Evolutionary conservation across 2,113 vertebrate species (phyloP).

Genomic region (Gadus chalcogrammus): DNA sequence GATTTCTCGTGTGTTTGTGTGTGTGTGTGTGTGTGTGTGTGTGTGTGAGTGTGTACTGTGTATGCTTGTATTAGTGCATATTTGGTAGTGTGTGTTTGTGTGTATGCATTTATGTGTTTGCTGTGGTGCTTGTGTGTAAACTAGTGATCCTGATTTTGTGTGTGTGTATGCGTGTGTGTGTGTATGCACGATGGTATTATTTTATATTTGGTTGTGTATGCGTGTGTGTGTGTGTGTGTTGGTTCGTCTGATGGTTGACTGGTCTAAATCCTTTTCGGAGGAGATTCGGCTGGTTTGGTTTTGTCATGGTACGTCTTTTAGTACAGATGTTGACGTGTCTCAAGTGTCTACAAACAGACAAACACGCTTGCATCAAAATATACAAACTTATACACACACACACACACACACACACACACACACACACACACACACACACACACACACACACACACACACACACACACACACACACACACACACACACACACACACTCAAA

Average conservation of each 20-base stretch:
- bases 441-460: constrained; percentile 12
- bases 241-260: constrained; percentile 30
- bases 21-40: constrained; percentile 1
- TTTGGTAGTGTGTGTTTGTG: too few species aligned
- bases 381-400: constrained; percentile 32
- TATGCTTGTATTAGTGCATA: too few species aligned
- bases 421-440: constrained; percentile 30
- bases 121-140: constrained; percentile 3
- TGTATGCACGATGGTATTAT: not conserved
- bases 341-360: constrained; percentile 61
- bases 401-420: constrained; percentile 18
- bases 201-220: not conserved
- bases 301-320: constrained; percentile 44
- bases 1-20: constrained; percentile 11
- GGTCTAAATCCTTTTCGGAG: constrained; percentile 4
- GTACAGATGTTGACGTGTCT: constrained; percentile 55
- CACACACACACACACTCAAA: constrained; percentile 6
- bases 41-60: not conserved
- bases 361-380: not conserved
- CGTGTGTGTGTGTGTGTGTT: constrained; percentile 25
- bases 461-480: not conserved
- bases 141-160: not conserved
- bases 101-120: too few species aligned
- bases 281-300: constrained; percentile 50
- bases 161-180: not conserved